Evolutionary conservation across 2,113 vertebrate species (phyloP).

Genomic region (western clawed frog (Xenopus tropicalis)): UCB_Xtro_10.0 CM004449.2:96241001-96241500

Average conservation of each 20-base stretch:
- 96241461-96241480: too few relatives aligned
- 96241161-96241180: conserved; percentile 72
- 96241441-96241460: too few relatives aligned
- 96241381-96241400: too few relatives aligned
- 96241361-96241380: too few relatives aligned
- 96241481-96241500: too few relatives aligned
- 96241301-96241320: too few relatives aligned
- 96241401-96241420: too few relatives aligned
- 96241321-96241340: too few relatives aligned
- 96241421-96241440: too few relatives aligned
- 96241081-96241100: conserved; percentile 85
- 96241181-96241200: conserved; percentile 76
- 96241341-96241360: too few relatives aligned
- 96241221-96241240: conserved; percentile 72
- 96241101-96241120: conserved; percentile 82
- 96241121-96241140: conserved; percentile 98
- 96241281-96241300: conserved; percentile 28
- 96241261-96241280: conserved; percentile 51
- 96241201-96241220: conserved; percentile 72
- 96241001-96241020: conserved; percentile 86
- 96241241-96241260: conserved; percentile 72
- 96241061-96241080: conserved; percentile 93
- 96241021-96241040: conserved; percentile 82
- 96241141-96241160: conserved; percentile 86
- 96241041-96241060: conserved; percentile 79